A percentile compares a stretch with the other conserved stretches of the same genome.
Evolutionary conservation across 2,797 vertebrate genomes (phyloP).

Genomic region (Alcedo atthis): DNA sequence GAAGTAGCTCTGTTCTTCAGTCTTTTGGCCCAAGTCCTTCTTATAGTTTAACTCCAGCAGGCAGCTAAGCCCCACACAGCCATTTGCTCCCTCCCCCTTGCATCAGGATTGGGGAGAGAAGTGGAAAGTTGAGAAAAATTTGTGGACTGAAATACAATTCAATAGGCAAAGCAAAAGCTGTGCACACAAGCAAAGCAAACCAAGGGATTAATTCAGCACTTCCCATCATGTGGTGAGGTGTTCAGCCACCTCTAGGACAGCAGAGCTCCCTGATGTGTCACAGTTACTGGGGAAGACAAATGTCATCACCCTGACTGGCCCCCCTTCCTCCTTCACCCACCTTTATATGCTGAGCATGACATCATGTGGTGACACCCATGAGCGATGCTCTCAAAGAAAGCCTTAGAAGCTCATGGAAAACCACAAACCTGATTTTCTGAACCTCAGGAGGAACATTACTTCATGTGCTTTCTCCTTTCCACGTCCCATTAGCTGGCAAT

Average conservation of each 20-base stretch:
- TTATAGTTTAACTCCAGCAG: not conserved
- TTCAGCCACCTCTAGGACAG: not conserved
- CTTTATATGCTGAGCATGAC: not conserved
- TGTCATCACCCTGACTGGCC: not conserved
- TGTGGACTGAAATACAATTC: not conserved
- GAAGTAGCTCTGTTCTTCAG: not conserved
- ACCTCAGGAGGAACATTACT: not conserved
- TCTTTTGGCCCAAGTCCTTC: not conserved
- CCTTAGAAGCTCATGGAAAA: not conserved
- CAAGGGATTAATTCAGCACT: not conserved
- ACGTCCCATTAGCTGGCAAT: not conserved
- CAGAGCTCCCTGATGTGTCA: too few species aligned
- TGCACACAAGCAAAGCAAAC: not conserved
- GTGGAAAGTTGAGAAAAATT: not conserved
- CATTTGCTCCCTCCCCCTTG: not conserved
- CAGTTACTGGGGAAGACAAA: not conserved
- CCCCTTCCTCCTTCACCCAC: not conserved
- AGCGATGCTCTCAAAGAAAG: not conserved
- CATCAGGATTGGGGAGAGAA: not conserved
- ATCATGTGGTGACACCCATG: not conserved
- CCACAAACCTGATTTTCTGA: not conserved
- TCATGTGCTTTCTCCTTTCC: rapidly evolving
- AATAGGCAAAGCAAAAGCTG: not conserved
- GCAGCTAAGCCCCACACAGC: not conserved
- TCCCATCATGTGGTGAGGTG: not conserved